Conservation (phyloP, 2,113 vertebrate species). For the Aptenodytes patagonicus region DNA sequence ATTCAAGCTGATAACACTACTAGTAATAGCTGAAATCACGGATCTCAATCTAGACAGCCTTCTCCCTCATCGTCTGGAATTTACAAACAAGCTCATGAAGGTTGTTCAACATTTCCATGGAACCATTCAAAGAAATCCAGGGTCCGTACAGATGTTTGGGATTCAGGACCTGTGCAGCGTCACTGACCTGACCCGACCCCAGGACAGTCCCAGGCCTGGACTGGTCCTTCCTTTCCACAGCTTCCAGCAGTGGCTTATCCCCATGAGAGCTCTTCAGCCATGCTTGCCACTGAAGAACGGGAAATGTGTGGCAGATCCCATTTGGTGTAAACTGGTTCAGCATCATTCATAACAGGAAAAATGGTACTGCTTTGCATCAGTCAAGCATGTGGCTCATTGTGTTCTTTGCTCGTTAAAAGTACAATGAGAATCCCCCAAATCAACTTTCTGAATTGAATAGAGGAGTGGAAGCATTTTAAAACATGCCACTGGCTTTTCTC, state of each 20-base stretch:
- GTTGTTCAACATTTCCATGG: rapidly evolving
- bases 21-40: not conserved
- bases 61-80: rapidly evolving
- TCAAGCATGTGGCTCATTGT: not conserved
- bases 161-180: not conserved
- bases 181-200: not conserved
- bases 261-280: no score
- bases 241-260: not conserved
- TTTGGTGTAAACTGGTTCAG: not conserved
- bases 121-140: not conserved
- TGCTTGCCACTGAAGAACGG: not conserved
- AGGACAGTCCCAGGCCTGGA: not conserved
- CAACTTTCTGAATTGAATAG: rapidly evolving
- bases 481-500: rapidly evolving
- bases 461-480: not conserved
- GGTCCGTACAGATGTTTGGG: rapidly evolving
- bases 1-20: not conserved
- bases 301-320: no score
- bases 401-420: not conserved
- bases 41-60: not conserved
- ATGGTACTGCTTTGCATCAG: rapidly evolving
- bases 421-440: rapidly evolving
- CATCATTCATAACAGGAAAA: no score
- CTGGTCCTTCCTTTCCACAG: not conserved
- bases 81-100: rapidly evolving